These are phyloP conservation scores for Rhopalosiphum nymphaeae DNA, from an alignment of 2,888 invertebrate species.

Conservation along the genomic window DNA sequence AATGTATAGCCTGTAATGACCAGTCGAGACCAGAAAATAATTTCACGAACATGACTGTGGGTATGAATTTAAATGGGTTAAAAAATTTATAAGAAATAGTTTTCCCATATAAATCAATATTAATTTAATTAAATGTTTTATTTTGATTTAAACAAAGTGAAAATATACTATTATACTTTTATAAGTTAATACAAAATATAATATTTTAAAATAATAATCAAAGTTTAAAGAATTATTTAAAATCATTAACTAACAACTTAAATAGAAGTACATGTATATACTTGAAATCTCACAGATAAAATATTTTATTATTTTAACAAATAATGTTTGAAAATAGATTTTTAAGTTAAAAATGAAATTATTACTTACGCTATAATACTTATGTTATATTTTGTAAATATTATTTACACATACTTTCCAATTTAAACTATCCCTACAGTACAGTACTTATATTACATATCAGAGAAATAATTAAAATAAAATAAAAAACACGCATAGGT, in stretches of 20 bases:
- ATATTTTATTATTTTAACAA: background rate
- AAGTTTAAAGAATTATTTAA: background rate
- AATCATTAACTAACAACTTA: background rate
- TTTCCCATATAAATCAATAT: background rate
- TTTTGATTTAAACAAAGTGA: background rate
- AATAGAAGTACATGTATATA: background rate
- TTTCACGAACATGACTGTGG: background rate
- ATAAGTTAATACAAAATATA: background rate
- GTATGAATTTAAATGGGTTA: background rate
- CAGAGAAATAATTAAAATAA: background rate
- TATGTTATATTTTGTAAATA: background rate
- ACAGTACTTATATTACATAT: background rate
- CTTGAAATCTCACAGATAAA: background rate
- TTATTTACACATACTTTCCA: background rate
- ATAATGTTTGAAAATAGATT: background rate
- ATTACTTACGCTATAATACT: background rate
- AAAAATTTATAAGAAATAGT: background rate
- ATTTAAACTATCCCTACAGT: background rate
- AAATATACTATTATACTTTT: background rate
- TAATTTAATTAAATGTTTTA: background rate
- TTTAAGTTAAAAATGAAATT: background rate
- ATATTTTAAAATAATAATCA: background rate
- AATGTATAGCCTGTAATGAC: background rate
- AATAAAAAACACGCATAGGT: too few species aligned
- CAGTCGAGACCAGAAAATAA: constrained; percentile 12